Conservation (phyloP, 2,797 vertebrate species). For the Rhabdophis nuchalis region DNA sequence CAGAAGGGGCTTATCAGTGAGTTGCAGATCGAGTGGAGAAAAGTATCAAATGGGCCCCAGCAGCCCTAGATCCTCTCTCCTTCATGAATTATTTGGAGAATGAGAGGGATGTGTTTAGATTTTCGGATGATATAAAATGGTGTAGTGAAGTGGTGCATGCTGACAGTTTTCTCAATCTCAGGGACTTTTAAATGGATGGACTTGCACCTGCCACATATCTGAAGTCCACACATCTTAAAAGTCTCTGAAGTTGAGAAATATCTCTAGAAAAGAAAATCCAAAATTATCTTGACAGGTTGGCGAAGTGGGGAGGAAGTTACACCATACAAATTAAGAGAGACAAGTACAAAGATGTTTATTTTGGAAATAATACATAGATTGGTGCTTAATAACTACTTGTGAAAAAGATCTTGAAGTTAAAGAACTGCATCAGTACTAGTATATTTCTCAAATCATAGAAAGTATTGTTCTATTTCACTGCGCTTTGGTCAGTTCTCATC, state of each 20-base stretch:
- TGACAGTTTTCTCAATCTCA: neutral
- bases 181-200: neutral
- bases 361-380: neutral
- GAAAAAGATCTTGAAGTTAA: neutral
- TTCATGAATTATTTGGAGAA: neutral
- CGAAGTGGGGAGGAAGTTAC: neutral
- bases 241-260: neutral
- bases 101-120: neutral
- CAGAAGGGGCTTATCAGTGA: neutral
- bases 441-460: neutral
- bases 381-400: neutral
- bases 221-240: neutral
- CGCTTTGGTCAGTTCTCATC: neutral
- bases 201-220: neutral
- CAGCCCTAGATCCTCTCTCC: neutral
- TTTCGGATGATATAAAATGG: neutral
- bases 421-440: neutral
- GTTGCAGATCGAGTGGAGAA: neutral
- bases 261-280: neutral
- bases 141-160: neutral
- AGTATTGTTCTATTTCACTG: neutral
- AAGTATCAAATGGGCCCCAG: neutral
- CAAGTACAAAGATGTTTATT: neutral
- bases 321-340: neutral
- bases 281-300: neutral